Base-by-base conservation (phyloP, 2,888 invertebrate species). In the Idaea biselata region DNA sequence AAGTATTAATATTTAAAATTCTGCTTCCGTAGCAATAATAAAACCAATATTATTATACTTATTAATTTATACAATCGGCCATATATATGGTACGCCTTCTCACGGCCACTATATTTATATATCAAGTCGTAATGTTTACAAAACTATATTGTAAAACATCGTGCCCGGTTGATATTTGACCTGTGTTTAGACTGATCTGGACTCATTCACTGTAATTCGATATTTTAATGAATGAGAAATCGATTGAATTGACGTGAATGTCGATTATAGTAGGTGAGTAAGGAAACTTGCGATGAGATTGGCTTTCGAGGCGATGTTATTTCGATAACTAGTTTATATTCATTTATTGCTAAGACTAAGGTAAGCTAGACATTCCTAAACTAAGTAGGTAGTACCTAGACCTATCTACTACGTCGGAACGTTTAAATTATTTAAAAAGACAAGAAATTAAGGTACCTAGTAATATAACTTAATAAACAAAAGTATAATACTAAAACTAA, bases 151-250 rank as follows among this genome's bases (percentile, higher is more conserved):
- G 67, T 73, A 84, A 80, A 87, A 87, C 86, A 87, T 68, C 14
- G 76, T 73, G 72, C 80, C 65, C 81, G 89, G 80, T 67, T 63
- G 89, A 90, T 89, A 80, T 67, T 63, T 17, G 89, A 89, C 62
- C 72, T 76, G 67, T 91, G 91, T 91, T 91, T 90, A 89, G 91
- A 86, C 91, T 90, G 88, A 89, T 89, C 87, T 85, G 75, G 79
- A 75, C 73, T 89, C 83, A 89, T 89, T 90, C 90, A 82, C 70
- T 76, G 88, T 74, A 84, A 88, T 79, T 66, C 62, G 84, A 87
- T 64, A 71, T 63, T 59, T 44, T 44, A 44, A 8, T 44, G 44
- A 44, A 44, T 44, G 44, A 44, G 14, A 44, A 44, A 44, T 14
- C 44, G 44, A 11, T 44, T 44, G 44, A 44, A 8, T 44, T 44